A percentile compares a stretch with the other conserved stretches of the same genome.
phyloP scores from a whole-genome alignment of 1,140 invertebrate genomes.

The Pseudomyrmex pallidus region DNA sequence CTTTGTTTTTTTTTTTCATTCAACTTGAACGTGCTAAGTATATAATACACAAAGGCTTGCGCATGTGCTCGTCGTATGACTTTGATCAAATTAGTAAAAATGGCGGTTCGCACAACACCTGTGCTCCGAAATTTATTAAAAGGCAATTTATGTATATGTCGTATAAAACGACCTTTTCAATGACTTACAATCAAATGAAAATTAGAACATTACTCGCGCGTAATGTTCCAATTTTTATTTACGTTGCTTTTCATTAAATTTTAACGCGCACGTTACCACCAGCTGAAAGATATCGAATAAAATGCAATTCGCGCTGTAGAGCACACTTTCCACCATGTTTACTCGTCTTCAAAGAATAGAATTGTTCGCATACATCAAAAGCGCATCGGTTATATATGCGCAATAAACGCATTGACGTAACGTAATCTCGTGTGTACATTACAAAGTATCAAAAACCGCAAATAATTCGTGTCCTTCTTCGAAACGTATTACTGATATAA shows the following conservation, averaged over 20 bases:
- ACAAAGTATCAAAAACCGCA: too few species aligned
- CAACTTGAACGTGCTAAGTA: not conserved
- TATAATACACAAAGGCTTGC: not conserved
- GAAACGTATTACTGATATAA: not conserved
- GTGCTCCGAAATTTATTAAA: not conserved
- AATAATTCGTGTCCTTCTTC: not conserved
- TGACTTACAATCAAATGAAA: not conserved
- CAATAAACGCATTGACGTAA: too few species aligned
- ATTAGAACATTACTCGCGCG: not conserved
- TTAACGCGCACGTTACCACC: not conserved
- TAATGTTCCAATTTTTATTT: not conserved
- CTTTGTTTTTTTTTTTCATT: not conserved
- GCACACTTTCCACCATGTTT: not conserved
- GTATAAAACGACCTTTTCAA: not conserved
- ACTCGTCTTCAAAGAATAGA: not conserved
- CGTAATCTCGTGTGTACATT: too few species aligned
- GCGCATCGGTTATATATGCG: too few species aligned
- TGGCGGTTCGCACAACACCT: too few species aligned
- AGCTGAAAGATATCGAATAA: conserved; percentile 8
- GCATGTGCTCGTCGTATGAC: not conserved
- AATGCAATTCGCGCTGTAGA: not conserved
- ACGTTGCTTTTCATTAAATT: not conserved
- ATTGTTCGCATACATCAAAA: too few species aligned
- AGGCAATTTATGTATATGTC: not conserved
- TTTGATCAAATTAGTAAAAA: not conserved